Base-by-base conservation (phyloP, 2,888 invertebrate species). In the Phasia obesa region DNA sequence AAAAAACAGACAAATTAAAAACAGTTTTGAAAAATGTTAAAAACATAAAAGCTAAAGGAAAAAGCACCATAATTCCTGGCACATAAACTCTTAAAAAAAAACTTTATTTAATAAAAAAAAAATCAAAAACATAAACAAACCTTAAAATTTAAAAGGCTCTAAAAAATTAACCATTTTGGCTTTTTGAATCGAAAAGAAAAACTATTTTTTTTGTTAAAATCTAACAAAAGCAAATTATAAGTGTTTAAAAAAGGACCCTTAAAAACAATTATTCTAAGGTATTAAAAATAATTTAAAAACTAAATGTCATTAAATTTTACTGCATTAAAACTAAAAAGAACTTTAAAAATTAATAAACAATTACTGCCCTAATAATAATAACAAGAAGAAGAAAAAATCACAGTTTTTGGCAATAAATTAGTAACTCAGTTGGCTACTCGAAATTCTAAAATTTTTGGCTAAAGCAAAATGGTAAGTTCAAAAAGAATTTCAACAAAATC, bases 21-120 rank as follows among this genome's bases (percentile, higher is more conserved):
- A 67, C 80, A 13, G 42, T 42, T 42, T 42, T 42, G n/a, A 85
- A 81, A 85, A 85, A 80, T 85, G 86, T 86, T 85, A 85, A 87
- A 88, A 86, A 85, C 80, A 49, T 42, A 47, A 27, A 27, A n/a
- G n/a, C 31, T 60, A 70, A 59, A 70, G 21, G 82, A 35, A 79
- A 78, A 82, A 80, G 71, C 69, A 64, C 74, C 55, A 59, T 69
- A 79, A 69, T 31, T 55, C 71, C 67, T 55, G 49, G 15, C 44
- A 65, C 17, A 55, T 7, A 75, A 73, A 60, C 51, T 47, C 57
- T 65, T 64, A 70, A 82, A 79, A 53, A 59, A 44, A 65, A 57
- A 19, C 31, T 70, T 70, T 57, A 55, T 69, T 69, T 67, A 25
- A 79, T 60, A 44, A 84, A 67, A 67, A 74, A 83, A 85, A 83